Base-by-base conservation (phyloP, 2,888 invertebrate species). In the Temnothorax ravouxi region DNA sequence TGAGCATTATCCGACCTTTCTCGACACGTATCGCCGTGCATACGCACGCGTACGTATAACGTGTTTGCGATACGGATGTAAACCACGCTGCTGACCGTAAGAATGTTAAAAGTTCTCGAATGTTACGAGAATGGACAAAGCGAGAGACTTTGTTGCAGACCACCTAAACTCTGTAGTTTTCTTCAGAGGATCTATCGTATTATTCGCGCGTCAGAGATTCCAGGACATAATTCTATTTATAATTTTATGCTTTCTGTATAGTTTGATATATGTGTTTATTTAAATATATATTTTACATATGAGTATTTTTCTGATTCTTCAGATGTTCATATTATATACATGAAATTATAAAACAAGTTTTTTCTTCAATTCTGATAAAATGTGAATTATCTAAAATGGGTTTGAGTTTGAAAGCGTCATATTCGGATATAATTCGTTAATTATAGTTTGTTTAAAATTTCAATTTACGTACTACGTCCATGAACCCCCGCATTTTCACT, bases 101-200 rank as follows among this genome's bases (percentile, higher is more conserved):
- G 87, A 85, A 87, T 85, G 87, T 85, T 87, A 87, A 64, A 75
- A 81, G 61, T 64, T 52, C 64, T 13, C 47, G 34, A 41, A 84
- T 64, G 64, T 15, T 29, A 54, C 41, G 25, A 25, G 15, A 52
- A 62, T 44, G 15, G 25, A 50, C 41, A 29, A 50, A 74, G 9
- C 6, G 25, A 76, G 41, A 52, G 9, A n/a, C 18, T 9, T n/a
- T 47, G 34, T 25, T 25, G 18, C 2, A 1, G 38, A 15, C 6
- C 18, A 11, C 21, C 18, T 54, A 38, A 54, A 59, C 18, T 56
- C 3, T 56, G 25, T 25, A 59, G 18, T 21, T 0, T 21, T 59
- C 25, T 21, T 18, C 18, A 21, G 11, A 11, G 18, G 21, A 54
- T 56, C 25, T 8, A 52, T 54, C 5, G 21, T 38, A 21, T 56